phyloP scores from a whole-genome alignment of 2,888 invertebrate species.

The Philaethria dido region DNA sequence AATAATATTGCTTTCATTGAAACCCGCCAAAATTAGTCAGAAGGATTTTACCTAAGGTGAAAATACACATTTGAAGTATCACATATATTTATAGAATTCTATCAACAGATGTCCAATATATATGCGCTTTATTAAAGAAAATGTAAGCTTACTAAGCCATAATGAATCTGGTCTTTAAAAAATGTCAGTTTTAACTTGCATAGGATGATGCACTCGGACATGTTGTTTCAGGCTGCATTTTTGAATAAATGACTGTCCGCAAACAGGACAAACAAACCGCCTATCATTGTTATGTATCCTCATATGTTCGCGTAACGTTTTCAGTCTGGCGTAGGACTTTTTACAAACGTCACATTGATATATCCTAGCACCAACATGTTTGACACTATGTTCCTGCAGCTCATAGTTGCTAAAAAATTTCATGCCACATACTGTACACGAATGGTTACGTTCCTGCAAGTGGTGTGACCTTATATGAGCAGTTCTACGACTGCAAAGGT shows the following conservation, averaged over 20 bases:
- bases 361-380: constrained; percentile 80
- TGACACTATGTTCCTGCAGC: constrained; percentile 80
- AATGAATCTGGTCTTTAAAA: constrained; percentile 44
- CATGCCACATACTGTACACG: constrained; percentile 79
- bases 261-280: constrained; percentile 68
- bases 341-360: constrained; percentile 82
- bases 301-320: constrained; percentile 78
- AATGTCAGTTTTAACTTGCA: constrained; percentile 59
- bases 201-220: constrained; percentile 73
- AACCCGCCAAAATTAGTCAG: too few species aligned
- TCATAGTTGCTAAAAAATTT: constrained; percentile 83
- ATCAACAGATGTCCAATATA: background rate
- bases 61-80: background rate
- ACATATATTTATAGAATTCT: background rate
- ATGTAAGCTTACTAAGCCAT: constrained; percentile 41
- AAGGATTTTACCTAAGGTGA: background rate
- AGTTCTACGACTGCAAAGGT: constrained; percentile 71
- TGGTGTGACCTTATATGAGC: constrained; percentile 74
- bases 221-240: constrained; percentile 77
- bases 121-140: constrained; percentile 48
- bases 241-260: constrained; percentile 74
- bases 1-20: too few species aligned
- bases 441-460: constrained; percentile 74
- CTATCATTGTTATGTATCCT: constrained; percentile 76
- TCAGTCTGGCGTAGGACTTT: constrained; percentile 74